Evolutionary conservation across 2,888 invertebrate species (phyloP), one percentile per base, ranked within the genome.

Genomic region (Tenthredo amoena): DNA sequence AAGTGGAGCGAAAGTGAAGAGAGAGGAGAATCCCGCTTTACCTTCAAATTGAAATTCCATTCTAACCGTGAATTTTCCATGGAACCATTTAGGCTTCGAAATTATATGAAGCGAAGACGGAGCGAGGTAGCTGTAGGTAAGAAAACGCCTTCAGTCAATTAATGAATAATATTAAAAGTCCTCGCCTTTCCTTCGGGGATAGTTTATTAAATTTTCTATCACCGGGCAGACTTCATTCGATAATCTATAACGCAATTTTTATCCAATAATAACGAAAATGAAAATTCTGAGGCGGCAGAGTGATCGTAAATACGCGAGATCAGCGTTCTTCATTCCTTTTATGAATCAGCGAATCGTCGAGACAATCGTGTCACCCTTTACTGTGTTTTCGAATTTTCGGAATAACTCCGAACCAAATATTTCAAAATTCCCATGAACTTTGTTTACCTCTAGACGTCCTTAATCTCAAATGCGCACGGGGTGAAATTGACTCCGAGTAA

Each of bases 121-220:
- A 47, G 21, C 26, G 2, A 47, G 31, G 76, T 15, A 21, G 21
- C 21, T n/a, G 9, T 2, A 21, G 10, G 47, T 31, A n/a, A 21
- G 79, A 58, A 58, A 21, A 31, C 37, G 62, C n/a, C 58, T 58
- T 12, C n/a, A 62, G 62, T 62, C 37, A 58, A 62, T 62, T 81
- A 81, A 81, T 40, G 37, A 81, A 58, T 81, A 37, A 77, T 55
- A 77, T 77, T 40, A 2, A 62, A 37, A 62, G 62, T 10, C 40
- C 62, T 21, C 34, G 7, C n/a, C 34, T 12, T 40, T 21, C 31
- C 62, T 34, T 21, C 7, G 62, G 62, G 62, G 10, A 21, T 26
- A 50, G 62, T 81, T 81, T 81, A 81, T 81, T 58, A 34, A 81
- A 58, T 81, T 81, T 79, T 62, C 62, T 40, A 37, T 81, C 62